phyloP scores from a whole-genome alignment of 2,113 vertebrate species.

The Hippopotamus amphibius region DNA sequence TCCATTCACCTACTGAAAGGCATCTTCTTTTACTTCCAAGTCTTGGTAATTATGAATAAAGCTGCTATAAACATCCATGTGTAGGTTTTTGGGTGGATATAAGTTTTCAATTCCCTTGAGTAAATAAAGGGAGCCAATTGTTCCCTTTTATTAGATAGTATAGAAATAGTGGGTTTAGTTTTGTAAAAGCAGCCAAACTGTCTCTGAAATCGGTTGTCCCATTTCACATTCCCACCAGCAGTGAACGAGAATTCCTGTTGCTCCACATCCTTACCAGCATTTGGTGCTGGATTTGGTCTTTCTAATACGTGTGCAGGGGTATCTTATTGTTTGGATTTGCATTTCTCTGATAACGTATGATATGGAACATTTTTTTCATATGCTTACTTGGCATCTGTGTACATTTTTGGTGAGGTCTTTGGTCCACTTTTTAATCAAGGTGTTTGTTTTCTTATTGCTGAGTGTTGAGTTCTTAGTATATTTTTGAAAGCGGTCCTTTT shows the following conservation, averaged over 20 bases:
- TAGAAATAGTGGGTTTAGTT: not conserved
- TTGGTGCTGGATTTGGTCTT: not conserved
- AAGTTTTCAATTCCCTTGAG: not conserved
- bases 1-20: not conserved
- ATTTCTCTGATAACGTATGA: not conserved
- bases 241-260: not conserved
- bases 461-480: not conserved
- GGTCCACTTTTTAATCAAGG: not conserved
- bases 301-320: not conserved
- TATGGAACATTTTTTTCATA: not conserved
- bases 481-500: not conserved
- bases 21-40: not conserved
- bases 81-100: not conserved
- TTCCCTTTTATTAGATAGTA: not conserved
- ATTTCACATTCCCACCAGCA: not conserved
- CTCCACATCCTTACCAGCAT: not conserved
- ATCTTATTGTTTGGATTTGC: not conserved
- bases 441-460: not conserved
- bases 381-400: not conserved
- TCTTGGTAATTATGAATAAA: not conserved
- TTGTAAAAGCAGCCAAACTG: not conserved
- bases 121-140: not conserved
- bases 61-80: not conserved
- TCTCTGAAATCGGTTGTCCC: not conserved
- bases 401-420: not conserved